Evolutionary conservation across 1,140 invertebrate genomes (phyloP).

Genomic region (Drosophila kurseongensis): DNA sequence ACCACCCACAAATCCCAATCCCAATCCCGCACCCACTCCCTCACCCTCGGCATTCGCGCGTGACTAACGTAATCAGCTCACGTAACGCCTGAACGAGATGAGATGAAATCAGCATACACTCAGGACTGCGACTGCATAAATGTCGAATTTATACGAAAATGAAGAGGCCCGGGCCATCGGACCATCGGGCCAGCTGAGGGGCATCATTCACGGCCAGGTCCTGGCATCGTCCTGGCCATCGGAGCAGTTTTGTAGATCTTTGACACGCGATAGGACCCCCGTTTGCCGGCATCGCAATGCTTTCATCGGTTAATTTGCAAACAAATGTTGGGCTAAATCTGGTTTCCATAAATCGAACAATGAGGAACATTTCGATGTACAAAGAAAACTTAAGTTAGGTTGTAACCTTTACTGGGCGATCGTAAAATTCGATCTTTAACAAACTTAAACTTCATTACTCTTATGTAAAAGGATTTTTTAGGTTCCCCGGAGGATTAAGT

Average conservation of each 20-base stretch:
- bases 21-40: neutral
- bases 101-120: conserved; percentile 81
- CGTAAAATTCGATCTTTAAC: neutral
- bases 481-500: neutral
- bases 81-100: conserved; percentile 76
- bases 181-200: conserved; percentile 19
- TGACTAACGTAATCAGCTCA: conserved; percentile 83
- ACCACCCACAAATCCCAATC: neutral
- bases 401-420: neutral
- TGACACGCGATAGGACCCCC: conserved; percentile 57
- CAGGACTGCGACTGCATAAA: conserved; percentile 68
- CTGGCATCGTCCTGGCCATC: neutral
- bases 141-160: conserved; percentile 72
- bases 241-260: conserved; percentile 45
- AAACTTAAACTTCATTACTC: neutral
- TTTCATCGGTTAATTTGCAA: conserved; percentile 37
- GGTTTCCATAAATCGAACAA: conserved; percentile 33
- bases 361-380: neutral
- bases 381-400: neutral
- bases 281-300: conserved; percentile 15
- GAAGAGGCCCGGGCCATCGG: conserved; percentile 22
- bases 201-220: conserved; percentile 37
- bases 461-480: neutral
- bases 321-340: conserved; percentile 33
- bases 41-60: conserved; percentile 47